phyloP scores from a whole-genome alignment of 2,113 vertebrate genomes.

The Prietella phreatophila region DNA sequence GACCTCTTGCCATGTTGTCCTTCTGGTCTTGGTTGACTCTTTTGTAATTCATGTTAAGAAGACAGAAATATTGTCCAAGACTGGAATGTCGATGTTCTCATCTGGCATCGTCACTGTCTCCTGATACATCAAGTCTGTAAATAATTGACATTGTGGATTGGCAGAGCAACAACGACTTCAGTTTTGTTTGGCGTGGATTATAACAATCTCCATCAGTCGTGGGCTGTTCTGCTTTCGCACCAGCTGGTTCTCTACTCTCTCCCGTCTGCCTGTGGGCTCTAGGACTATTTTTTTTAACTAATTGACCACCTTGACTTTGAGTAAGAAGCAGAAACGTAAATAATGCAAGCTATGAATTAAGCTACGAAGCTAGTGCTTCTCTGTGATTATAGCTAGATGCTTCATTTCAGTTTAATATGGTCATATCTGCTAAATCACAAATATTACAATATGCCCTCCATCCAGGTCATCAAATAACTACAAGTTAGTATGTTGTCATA shows the following conservation, averaged over 20 bases:
- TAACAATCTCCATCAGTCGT: constrained; percentile 22
- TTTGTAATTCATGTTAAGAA: background rate
- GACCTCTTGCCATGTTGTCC: background rate
- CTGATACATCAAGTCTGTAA: constrained; percentile 16
- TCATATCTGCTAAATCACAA: background rate
- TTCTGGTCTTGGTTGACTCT: background rate
- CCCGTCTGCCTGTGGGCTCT: background rate
- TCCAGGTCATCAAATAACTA: background rate
- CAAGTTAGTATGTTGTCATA: background rate
- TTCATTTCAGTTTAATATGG: background rate
- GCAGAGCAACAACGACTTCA: background rate
- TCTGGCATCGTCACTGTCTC: constrained; percentile 12
- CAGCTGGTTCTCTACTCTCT: background rate
- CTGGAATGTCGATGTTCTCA: background rate
- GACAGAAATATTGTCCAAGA: background rate
- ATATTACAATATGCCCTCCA: background rate
- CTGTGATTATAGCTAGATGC: background rate
- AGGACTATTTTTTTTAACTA: background rate
- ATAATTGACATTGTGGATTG: constrained; percentile 15
- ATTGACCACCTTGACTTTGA: background rate
- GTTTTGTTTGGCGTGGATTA: background rate
- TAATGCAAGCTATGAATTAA: background rate
- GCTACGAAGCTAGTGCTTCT: background rate
- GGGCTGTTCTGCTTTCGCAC: constrained; percentile 2
- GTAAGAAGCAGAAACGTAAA: background rate